Conservation (phyloP, 2,888 invertebrate genomes). For the Fragum whitleyi region DNA sequence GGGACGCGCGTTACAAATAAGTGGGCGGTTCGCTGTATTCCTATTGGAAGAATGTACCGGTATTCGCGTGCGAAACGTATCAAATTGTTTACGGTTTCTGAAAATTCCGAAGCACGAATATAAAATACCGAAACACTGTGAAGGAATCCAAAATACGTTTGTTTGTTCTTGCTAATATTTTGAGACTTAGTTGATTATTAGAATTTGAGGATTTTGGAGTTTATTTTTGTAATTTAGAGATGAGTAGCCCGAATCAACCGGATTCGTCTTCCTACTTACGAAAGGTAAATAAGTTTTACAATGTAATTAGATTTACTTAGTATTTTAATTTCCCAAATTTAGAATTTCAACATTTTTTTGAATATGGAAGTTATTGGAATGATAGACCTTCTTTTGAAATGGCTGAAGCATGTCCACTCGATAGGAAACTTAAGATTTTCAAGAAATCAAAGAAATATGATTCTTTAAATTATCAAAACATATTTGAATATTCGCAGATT, state of each 20-base stretch:
- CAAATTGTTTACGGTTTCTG: constrained; percentile 39
- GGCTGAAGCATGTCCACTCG: too few species aligned
- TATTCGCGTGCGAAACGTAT: constrained; percentile 26
- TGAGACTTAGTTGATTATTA: neutral
- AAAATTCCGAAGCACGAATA: constrained; percentile 12
- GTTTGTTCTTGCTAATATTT: constrained; percentile 5
- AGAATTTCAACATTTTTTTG: too few species aligned
- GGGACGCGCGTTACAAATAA: constrained; percentile 30
- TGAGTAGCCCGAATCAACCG: constrained; percentile 18
- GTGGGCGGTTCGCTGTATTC: constrained; percentile 14
- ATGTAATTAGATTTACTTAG: too few species aligned
- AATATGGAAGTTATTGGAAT: too few species aligned
- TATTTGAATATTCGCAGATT: too few species aligned
- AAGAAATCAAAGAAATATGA: too few species aligned
- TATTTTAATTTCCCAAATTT: too few species aligned
- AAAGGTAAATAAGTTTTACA: too few species aligned
- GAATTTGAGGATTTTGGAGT: neutral
- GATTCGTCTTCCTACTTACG: constrained; percentile 24
- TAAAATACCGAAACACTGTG: constrained; percentile 26
- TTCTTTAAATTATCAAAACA: too few species aligned
- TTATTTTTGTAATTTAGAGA: neutral
- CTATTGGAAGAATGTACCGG: constrained; percentile 33
- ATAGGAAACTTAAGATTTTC: too few species aligned
- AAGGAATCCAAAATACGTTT: constrained; percentile 9
- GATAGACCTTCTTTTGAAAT: too few species aligned